phyloP scores from a whole-genome alignment of 2,888 invertebrate genomes.

The Metopia argyrocephala region DNA sequence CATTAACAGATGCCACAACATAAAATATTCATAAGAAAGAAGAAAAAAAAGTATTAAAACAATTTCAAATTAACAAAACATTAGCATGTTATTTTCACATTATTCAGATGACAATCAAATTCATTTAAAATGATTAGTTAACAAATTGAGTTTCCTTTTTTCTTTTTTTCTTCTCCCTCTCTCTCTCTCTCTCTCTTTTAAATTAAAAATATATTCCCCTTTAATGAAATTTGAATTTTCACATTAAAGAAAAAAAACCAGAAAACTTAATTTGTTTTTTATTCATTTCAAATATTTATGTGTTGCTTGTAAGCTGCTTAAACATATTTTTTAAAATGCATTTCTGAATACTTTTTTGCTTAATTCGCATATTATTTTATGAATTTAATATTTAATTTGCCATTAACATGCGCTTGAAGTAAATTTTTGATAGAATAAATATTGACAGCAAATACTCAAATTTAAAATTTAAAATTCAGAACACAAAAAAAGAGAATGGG shows the following conservation, averaged over 20 bases:
- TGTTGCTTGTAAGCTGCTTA: background rate
- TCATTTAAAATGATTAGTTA: slow-evolving; percentile 55
- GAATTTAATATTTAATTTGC: too few relatives aligned
- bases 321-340: background rate
- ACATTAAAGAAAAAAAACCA: too few relatives aligned
- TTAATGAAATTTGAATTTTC: slow-evolving; percentile 18
- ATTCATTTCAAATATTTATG: background rate
- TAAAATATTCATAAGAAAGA: slow-evolving; percentile 22
- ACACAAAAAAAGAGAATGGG: too few relatives aligned
- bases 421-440: too few relatives aligned
- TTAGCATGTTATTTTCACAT: slow-evolving; percentile 56
- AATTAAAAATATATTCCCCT: too few relatives aligned
- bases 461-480: too few relatives aligned
- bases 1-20: slow-evolving; percentile 42
- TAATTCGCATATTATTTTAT: slow-evolving; percentile 39
- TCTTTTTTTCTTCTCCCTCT: slow-evolving; percentile 5
- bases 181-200: too few relatives aligned
- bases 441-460: too few relatives aligned
- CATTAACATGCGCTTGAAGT: too few relatives aligned
- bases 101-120: slow-evolving; percentile 64
- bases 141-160: slow-evolving; percentile 44
- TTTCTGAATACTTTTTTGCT: slow-evolving; percentile 11
- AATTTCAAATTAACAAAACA: background rate
- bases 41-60: background rate
- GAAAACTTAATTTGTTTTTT: background rate